Conservation (phyloP, 2,113 vertebrate genomes). For the Channa argus region DNA sequence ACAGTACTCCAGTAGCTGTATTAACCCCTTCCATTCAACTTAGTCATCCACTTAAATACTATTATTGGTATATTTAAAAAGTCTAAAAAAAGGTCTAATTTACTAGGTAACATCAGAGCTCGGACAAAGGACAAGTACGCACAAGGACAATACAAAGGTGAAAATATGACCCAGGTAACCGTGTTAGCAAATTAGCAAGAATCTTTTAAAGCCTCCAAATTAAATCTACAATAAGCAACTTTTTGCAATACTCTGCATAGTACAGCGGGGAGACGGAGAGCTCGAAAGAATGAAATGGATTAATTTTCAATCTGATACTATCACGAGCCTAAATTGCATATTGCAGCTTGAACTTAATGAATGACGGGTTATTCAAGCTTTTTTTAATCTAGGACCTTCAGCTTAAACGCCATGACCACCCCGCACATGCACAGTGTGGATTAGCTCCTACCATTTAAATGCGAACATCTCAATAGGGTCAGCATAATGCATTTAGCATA, state of each 20-base stretch:
- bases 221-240: too few species aligned
- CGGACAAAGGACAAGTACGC: not conserved
- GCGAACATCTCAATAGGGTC: conserved; percentile 27
- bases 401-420: not conserved
- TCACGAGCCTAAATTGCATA: too few species aligned
- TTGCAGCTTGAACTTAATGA: too few species aligned
- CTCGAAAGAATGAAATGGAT: not conserved
- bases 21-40: conserved; percentile 35
- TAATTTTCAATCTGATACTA: too few species aligned
- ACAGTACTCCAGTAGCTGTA: conserved; percentile 7
- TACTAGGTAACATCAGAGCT: not conserved
- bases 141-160: not conserved
- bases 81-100: not conserved
- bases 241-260: too few species aligned
- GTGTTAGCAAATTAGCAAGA: too few species aligned
- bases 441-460: not conserved
- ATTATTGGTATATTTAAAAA: not conserved
- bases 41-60: not conserved
- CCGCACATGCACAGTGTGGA: not conserved
- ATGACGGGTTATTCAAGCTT: not conserved
- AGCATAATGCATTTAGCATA: conserved; percentile 25
- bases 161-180: not conserved
- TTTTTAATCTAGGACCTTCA: not conserved
- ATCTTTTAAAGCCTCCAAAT: too few species aligned
- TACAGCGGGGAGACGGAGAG: too few species aligned